These are phyloP conservation scores for Pterostichus madidus DNA, from an alignment of 2,888 invertebrate genomes.

Conservation along the genomic window DNA sequence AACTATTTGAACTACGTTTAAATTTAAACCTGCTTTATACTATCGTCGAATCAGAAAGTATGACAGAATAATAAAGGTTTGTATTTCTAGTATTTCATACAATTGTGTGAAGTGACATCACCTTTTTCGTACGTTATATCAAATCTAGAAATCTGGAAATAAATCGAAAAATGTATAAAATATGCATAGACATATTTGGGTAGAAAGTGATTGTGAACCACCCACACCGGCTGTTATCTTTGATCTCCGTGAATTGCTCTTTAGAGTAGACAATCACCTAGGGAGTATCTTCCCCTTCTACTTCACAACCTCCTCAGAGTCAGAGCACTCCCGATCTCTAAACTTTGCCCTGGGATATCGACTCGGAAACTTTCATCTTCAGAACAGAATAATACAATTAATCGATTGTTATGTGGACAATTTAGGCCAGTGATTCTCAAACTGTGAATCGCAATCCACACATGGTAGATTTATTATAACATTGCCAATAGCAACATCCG, in stretches of 20 bases:
- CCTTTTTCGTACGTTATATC: too few species aligned
- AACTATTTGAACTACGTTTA: too few species aligned
- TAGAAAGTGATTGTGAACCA: constrained; percentile 17
- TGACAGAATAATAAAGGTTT: too few species aligned
- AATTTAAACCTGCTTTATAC: too few species aligned
- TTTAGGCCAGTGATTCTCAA: too few species aligned
- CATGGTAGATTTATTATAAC: too few species aligned
- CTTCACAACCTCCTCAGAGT: neutral
- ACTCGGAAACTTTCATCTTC: constrained; percentile 13
- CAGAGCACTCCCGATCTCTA: neutral
- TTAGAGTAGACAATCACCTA: constrained; percentile 12
- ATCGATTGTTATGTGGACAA: too few species aligned
- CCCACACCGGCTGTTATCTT: neutral
- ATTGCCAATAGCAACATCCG: too few species aligned
- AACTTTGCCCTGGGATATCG: neutral
- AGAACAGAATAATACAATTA: neutral
- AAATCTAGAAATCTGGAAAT: neutral
- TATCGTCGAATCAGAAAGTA: too few species aligned
- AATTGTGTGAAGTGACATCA: too few species aligned
- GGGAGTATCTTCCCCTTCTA: neutral
- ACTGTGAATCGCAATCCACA: too few species aligned
- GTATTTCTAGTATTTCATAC: too few species aligned
- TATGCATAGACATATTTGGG: neutral
- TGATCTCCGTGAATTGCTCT: neutral
- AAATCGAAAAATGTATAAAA: neutral